A percentile compares a stretch with the other conserved stretches of the same genome.
These are phyloP conservation scores for Uropetala carovei DNA, from an alignment of 2,888 invertebrate genomes.

Conservation along the genomic window DNA sequence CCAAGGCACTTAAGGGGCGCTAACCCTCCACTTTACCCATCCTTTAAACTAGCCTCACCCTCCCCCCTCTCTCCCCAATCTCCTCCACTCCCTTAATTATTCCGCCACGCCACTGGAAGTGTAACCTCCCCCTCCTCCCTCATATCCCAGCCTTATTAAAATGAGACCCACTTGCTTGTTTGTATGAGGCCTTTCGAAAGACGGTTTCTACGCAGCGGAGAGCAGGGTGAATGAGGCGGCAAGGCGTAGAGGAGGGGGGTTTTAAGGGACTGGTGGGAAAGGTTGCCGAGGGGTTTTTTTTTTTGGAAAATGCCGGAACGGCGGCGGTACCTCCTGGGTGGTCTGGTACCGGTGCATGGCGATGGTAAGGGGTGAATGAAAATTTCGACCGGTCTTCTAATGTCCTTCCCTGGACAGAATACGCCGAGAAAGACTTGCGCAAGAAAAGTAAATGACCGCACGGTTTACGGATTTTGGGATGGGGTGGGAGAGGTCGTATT, in stretches of 20 bases:
- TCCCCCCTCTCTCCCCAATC: neutral
- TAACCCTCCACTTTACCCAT: slow-evolving; percentile 30
- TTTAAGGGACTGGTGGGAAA: neutral
- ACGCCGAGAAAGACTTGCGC: neutral
- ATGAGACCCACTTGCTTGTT: slow-evolving; percentile 61
- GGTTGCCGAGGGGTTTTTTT: neutral
- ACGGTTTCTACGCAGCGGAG: slow-evolving; percentile 28
- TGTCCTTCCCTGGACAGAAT: neutral
- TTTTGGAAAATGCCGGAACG: neutral
- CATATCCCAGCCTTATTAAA: slow-evolving; percentile 49
- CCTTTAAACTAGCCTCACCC: neutral
- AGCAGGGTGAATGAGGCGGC: neutral
- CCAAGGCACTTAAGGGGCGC: neutral
- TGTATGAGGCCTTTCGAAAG: slow-evolving; percentile 51
- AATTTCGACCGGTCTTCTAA: neutral
- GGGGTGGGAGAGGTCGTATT: neutral
- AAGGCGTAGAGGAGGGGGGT: neutral
- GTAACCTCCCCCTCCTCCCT: slow-evolving; percentile 38
- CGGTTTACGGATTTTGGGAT: too few species aligned
- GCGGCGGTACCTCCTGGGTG: neutral
- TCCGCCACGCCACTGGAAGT: slow-evolving; percentile 60
- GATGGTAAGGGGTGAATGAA: neutral
- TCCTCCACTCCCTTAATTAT: slow-evolving; percentile 42
- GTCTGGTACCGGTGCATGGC: neutral
- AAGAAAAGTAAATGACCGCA: neutral